Evolutionary conservation across 2,113 vertebrate genomes (phyloP).

Genomic region (Thamnaconus septentrionalis): DNA sequence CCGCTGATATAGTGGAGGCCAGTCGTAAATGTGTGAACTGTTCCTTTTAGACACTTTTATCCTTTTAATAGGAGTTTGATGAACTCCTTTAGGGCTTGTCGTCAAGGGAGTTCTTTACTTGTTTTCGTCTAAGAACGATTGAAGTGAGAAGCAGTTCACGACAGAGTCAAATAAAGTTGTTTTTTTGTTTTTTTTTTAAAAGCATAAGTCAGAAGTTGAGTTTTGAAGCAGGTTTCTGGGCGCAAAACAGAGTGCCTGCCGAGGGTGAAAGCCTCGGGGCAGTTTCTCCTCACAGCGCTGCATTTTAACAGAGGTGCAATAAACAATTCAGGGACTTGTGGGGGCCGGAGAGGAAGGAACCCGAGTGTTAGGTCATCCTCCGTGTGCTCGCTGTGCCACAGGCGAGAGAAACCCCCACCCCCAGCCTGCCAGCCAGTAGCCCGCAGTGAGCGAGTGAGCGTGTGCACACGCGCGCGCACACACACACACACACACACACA

Average conservation of each 20-base stretch:
- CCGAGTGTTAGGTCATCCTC: conserved; percentile 61
- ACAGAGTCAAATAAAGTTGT: no score
- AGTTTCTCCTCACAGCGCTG: conserved; percentile 1
- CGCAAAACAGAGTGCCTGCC: background rate
- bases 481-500: conserved; percentile 19
- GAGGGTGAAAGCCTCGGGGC: background rate
- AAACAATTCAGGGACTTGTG: conserved; percentile 54
- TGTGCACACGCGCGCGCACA: conserved; percentile 18
- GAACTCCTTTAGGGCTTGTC: no score
- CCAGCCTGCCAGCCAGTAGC: conserved; percentile 48
- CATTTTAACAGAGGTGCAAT: conserved; percentile 41
- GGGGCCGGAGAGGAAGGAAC: conserved; percentile 62
- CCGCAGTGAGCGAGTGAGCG: conserved; percentile 31
- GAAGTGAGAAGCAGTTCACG: no score
- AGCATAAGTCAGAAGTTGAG: no score
- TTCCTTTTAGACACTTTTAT: no score
- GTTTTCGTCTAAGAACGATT: no score
- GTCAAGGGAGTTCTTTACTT: no score
- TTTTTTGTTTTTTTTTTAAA: no score
- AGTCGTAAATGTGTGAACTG: no score
- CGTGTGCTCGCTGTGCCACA: conserved; percentile 52
- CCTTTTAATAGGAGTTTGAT: no score
- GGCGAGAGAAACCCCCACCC: conserved; percentile 40
- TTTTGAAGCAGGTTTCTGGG: no score
- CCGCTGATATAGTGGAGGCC: no score